phyloP scores from a whole-genome alignment of 1,140 invertebrate species.

The Lordiphosa collinella region DNA sequence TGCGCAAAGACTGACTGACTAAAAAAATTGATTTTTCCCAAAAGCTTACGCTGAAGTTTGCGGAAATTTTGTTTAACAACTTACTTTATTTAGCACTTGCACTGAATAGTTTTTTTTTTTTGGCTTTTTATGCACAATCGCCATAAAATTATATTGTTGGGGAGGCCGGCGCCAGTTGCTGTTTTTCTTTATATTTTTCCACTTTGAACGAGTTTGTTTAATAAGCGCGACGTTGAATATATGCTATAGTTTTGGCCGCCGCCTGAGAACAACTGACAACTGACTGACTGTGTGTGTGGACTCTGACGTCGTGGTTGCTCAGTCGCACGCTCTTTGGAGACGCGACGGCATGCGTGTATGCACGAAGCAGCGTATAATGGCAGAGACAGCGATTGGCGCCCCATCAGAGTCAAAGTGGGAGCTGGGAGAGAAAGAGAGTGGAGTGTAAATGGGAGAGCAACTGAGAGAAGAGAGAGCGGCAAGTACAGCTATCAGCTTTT shows the following conservation, averaged over 20 bases:
- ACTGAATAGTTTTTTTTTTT: conserved; percentile 20
- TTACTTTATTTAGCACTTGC: conserved; percentile 13
- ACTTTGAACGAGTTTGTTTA: conserved; percentile 48
- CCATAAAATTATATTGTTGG: conserved; percentile 25
- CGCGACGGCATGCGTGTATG: conserved; percentile 61
- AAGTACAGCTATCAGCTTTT: conserved; percentile 54
- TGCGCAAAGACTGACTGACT: conserved; percentile 6
- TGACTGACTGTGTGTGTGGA: conserved; percentile 17
- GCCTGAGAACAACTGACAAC: conserved; percentile 28
- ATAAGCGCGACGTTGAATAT: conserved; percentile 29
- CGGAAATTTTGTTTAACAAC: conserved; percentile 23
- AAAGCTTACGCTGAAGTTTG: conserved; percentile 42
- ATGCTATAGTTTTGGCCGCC: conserved; percentile 10
- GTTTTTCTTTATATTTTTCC: conserved; percentile 18
- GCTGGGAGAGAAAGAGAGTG: conserved; percentile 2
- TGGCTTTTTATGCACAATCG: conserved; percentile 26
- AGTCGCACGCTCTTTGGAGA: neutral
- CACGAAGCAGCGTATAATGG: conserved; percentile 64
- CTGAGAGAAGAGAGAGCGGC: conserved; percentile 17
- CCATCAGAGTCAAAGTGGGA: neutral
- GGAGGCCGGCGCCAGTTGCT: conserved; percentile 43
- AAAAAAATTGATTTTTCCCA: conserved; percentile 75
- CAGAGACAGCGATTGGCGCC: conserved; percentile 36
- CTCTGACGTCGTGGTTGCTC: neutral
- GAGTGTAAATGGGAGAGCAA: conserved; percentile 3